Evolutionary conservation across 1,140 invertebrate genomes (phyloP).

Genomic region (Bactericera cockerelli): DNA sequence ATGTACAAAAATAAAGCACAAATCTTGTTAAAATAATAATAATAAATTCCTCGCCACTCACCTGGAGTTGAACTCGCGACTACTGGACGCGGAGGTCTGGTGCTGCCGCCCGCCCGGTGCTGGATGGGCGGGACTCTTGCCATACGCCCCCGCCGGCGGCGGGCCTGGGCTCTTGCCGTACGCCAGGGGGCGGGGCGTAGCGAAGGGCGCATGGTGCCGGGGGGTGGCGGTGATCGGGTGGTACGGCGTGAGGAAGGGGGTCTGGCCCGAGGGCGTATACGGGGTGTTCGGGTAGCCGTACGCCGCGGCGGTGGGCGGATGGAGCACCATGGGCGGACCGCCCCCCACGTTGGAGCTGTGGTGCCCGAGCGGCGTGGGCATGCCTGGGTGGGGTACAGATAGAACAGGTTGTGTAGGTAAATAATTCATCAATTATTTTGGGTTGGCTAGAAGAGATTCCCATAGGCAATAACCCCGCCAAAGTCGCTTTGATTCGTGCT

Average conservation of each 20-base stretch:
- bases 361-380: neutral
- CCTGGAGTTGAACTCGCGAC: neutral
- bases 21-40: no score
- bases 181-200: constrained; percentile 16
- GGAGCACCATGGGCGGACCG: constrained; percentile 27
- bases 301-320: constrained; percentile 30
- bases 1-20: no score
- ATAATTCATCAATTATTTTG: no score
- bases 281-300: constrained; percentile 29
- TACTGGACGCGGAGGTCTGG: constrained; percentile 6
- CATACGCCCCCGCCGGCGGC: neutral
- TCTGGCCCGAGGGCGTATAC: constrained; percentile 77
- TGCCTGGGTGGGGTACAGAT: constrained; percentile 11
- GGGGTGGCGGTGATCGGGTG: constrained; percentile 38
- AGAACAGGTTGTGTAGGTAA: neutral
- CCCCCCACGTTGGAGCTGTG: constrained; percentile 4
- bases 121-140: neutral
- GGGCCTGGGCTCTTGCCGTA: neutral
- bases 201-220: neutral
- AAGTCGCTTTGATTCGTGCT: no score
- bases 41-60: no score
- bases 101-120: neutral
- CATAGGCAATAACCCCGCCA: no score
- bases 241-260: constrained; percentile 80
- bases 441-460: no score